phyloP scores from a whole-genome alignment of 2,797 vertebrate species.

The Diplodus puntazzo region DNA sequence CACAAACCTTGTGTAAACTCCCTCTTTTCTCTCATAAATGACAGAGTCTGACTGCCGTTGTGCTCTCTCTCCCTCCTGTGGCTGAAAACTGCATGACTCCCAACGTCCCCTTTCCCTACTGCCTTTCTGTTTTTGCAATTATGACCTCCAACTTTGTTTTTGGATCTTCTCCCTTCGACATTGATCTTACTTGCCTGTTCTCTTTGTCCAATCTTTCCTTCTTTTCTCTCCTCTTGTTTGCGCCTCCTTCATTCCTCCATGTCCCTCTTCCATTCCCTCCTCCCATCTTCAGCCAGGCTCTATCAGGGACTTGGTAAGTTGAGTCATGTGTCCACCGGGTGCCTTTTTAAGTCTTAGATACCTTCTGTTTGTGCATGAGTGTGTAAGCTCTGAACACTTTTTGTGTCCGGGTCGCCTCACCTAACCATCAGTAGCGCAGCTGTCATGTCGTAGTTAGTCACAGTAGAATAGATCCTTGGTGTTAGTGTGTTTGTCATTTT shows the following conservation, averaged over 20 bases:
- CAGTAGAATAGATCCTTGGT: conserved; percentile 40
- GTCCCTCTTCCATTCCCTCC: conserved; percentile 79
- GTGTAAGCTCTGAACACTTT: conserved; percentile 26
- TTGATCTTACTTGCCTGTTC: conserved; percentile 78
- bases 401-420: conserved; percentile 37
- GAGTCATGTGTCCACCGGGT: conserved; percentile 69
- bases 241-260: conserved; percentile 83
- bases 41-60: conserved; percentile 26
- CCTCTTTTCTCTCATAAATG: conserved; percentile 1
- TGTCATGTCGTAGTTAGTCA: conserved; percentile 25
- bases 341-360: conserved; percentile 53
- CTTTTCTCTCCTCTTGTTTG: conserved; percentile 68
- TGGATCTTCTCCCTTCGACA: conserved; percentile 51
- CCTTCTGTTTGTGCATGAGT: conserved; percentile 59
- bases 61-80: conserved; percentile 62
- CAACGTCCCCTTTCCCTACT: conserved; percentile 7
- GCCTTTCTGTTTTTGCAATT: conserved; percentile 40
- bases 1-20: conserved; percentile 1
- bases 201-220: conserved; percentile 86
- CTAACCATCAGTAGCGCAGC: conserved; percentile 46
- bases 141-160: conserved; percentile 52
- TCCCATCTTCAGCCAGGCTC: conserved; percentile 95
- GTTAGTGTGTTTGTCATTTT: conserved; percentile 28
- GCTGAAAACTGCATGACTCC: conserved; percentile 64
- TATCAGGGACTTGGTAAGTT: conserved; percentile 99